Percentiles rank a stretch among this genome's conserved stretches.
Conservation (phyloP, 1,140 invertebrate genomes). For the Panulirus ornatus region DNA sequence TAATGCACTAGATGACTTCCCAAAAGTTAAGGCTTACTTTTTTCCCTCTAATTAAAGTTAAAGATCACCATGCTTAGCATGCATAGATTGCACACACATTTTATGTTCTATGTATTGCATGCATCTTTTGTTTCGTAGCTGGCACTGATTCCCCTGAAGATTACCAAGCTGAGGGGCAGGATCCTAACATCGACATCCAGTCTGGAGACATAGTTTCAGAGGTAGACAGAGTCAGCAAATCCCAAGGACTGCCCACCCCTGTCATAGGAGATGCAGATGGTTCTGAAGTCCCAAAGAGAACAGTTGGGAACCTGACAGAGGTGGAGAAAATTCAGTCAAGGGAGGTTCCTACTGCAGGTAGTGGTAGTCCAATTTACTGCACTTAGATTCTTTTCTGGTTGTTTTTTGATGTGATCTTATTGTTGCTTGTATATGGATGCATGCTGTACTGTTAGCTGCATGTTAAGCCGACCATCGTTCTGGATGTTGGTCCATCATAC, state of each 20-base stretch:
- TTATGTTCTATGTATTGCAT: constrained; percentile 12
- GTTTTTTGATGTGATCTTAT: too few species aligned
- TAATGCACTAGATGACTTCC: background rate
- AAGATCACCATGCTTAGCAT: too few species aligned
- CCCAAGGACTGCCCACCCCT: background rate
- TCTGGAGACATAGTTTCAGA: constrained; percentile 24
- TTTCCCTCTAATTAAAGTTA: too few species aligned
- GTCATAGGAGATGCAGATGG: background rate
- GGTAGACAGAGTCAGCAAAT: background rate
- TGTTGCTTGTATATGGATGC: too few species aligned
- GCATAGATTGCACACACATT: background rate
- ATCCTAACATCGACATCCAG: background rate
- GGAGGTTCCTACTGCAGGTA: constrained; percentile 19
- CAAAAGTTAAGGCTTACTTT: background rate
- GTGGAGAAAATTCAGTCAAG: background rate
- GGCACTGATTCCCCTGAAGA: constrained; percentile 20
- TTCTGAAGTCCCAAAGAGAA: background rate
- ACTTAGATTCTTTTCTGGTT: too few species aligned
- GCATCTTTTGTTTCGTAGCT: constrained; percentile 27
- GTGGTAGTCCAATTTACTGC: too few species aligned
- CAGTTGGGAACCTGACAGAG: background rate
- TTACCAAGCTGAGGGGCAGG: background rate
- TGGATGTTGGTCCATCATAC: too few species aligned
- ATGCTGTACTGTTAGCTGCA: too few species aligned
- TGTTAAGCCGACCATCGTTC: too few species aligned